Percentiles rank a stretch among this genome's conserved stretches.
phyloP scores from a whole-genome alignment of 2,797 vertebrate genomes.

The Esox lucius region DNA sequence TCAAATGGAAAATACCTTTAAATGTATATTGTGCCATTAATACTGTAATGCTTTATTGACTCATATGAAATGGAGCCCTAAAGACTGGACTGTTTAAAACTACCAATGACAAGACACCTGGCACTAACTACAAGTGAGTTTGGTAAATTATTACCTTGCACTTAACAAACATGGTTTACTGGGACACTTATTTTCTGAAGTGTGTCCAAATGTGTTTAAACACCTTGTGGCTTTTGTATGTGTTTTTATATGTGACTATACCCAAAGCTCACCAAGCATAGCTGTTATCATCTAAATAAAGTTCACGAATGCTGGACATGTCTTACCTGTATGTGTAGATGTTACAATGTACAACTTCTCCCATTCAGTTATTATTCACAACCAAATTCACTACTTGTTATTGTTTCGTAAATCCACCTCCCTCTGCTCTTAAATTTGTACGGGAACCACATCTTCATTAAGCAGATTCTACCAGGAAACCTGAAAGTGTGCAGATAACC shows the following conservation, averaged over 20 bases:
- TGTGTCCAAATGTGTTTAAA: constrained; percentile 14
- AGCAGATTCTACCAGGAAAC: not conserved
- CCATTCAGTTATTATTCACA: no score
- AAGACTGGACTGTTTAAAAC: not conserved
- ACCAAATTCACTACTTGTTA: not conserved
- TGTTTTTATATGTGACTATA: not conserved
- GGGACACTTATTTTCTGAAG: not conserved
- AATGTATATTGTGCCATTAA: no score
- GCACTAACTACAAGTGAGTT: not conserved
- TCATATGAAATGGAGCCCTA: no score
- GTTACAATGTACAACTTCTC: not conserved
- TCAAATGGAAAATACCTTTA: no score
- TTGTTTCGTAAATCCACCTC: not conserved
- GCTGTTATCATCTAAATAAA: not conserved
- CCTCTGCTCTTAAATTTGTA: not conserved
- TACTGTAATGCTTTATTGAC: no score
- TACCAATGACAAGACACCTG: constrained; percentile 1
- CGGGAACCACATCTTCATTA: not conserved
- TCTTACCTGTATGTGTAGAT: not conserved
- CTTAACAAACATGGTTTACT: not conserved
- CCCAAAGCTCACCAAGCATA: not conserved
- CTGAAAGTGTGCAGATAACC: not conserved
- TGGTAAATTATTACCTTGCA: constrained; percentile 7
- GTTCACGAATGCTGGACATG: constrained; percentile 6
- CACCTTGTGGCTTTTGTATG: constrained; percentile 38